Evolutionary conservation across 2,113 vertebrate species (phyloP), one percentile per base, ranked within the genome.

Genomic region (Periophthalmodon schlosseri): DNA sequence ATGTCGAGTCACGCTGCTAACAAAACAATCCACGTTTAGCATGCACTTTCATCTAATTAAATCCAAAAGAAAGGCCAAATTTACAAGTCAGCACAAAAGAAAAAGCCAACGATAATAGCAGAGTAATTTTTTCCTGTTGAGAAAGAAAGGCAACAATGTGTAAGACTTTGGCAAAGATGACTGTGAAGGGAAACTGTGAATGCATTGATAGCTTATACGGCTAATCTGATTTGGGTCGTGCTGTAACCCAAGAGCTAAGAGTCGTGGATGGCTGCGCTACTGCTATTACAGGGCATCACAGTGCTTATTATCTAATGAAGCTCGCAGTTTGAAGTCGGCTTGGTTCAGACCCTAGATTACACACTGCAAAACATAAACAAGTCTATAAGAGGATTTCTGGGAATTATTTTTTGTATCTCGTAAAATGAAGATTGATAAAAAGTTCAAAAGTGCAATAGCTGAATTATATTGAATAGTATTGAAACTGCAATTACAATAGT

Each of bases 181-280:
- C 76, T 39, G 70, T 79, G 57, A 75, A 82, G 70, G 63, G 75
- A 83, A 86, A 74, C 70, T 21, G 69, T 75, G 76, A 86, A 85
- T 80, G 64, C 76, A 60, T 74, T 20, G 60, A 85, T 56, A 81
- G 86, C 87, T 89, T 90, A 86, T 50, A 72, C 16, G 28, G 34
- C 24, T 89, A 84, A 88, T 91, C 85, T 86, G 83, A 91, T 91
- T 90, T 88, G 77, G 63, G 79, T 80, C 81, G 70, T 82, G 73
- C 56, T 80, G 74, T 77, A 52, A 71, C 57, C 75, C 44, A 76
- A 65, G 79, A 81, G 69, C 80, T 84, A 36, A 60, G 61, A 76
- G 76, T 76, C 74, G 82, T 69, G 83, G 68, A 39, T 67, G 34
- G 72, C 36, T 72, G 33, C 61, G 44, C 57, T 70, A 20, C 49